Evolutionary conservation across 2,113 vertebrate species (phyloP).

Genomic region (Microtus oregoni): DNA sequence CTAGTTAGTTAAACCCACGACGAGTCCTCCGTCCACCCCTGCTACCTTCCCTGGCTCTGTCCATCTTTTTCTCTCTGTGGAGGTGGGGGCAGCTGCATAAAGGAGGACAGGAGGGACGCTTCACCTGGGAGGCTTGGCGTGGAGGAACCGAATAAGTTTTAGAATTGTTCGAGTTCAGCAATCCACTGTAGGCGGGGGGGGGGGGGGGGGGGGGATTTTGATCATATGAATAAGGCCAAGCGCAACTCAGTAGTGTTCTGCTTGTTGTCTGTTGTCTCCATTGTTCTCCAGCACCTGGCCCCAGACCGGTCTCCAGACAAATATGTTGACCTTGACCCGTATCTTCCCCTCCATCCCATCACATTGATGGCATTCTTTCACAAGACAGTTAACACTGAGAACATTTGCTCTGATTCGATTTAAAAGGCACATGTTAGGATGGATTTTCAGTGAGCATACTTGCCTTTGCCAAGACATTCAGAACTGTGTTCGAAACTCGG

Average conservation of each 20-base stretch:
- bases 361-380: not conserved
- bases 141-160: not conserved
- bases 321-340: not conserved
- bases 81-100: not conserved
- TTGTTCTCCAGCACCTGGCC: not conserved
- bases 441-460: not conserved
- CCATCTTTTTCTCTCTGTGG: no score
- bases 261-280: not conserved
- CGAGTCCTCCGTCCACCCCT: not conserved
- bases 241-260: not conserved
- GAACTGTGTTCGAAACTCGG: not conserved
- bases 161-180: not conserved
- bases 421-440: constrained; percentile 13
- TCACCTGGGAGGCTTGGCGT: not conserved
- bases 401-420: not conserved
- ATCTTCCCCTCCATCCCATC: not conserved
- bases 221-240: not conserved
- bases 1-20: constrained; percentile 29
- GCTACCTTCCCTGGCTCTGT: not conserved
- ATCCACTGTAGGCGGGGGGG: fast-evolving
- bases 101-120: not conserved
- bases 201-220: not conserved
- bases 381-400: not conserved
- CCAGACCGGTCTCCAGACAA: not conserved
- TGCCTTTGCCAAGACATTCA: not conserved